Base-by-base conservation (phyloP, 1,140 invertebrate species). In the Catajapyx aquilonaris region DNA sequence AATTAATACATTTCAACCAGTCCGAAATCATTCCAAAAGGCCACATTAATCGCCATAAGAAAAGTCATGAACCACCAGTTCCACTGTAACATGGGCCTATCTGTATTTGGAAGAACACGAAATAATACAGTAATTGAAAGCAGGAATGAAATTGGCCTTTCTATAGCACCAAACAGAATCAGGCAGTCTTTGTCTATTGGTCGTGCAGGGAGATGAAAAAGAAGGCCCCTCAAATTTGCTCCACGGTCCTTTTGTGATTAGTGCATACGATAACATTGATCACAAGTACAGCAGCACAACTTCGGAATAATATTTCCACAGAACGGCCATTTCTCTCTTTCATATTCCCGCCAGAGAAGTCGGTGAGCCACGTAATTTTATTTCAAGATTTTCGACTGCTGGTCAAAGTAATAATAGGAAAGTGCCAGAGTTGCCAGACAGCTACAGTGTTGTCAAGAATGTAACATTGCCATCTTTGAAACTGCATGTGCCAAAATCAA, bases 81-180 rank as follows among this genome's bases (percentile, higher is more conserved):
- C 35, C 35, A 22, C 28, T 37, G 20, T 37, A 37, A n/a, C 19
- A 21, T 37, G 35, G 22, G 20, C 21, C 35, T 37, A 20, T 37
- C 35, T 21, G 30, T 37, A 25, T 37, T 37, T 25, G n/a, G n/a
- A 25, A 37, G 35, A 22, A 37, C 22, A 37, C n/a, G 35, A 37
- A 37, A 37, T 22, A 37, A 37, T 37, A n/a, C 35, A 37, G 28
- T 37, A 37, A 37, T 37, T 17, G 35, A 21, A 37, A 22, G 18
- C 18, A 37, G 22, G 35, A 20, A 37, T 17, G 35, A 37, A 21
- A 19, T 20, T 23, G 35, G 35, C 18, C 35, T 37, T 5, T 37
- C 35, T 4, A 22, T 37, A 31, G 22, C 35, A 37, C 35, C 35
- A 19, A 37, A 23, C n/a, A 37, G 35, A 37, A 37, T 37, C n/a